Evolutionary conservation across 2,888 invertebrate genomes (phyloP).

Genomic region (Drosophila ezoana): DNA sequence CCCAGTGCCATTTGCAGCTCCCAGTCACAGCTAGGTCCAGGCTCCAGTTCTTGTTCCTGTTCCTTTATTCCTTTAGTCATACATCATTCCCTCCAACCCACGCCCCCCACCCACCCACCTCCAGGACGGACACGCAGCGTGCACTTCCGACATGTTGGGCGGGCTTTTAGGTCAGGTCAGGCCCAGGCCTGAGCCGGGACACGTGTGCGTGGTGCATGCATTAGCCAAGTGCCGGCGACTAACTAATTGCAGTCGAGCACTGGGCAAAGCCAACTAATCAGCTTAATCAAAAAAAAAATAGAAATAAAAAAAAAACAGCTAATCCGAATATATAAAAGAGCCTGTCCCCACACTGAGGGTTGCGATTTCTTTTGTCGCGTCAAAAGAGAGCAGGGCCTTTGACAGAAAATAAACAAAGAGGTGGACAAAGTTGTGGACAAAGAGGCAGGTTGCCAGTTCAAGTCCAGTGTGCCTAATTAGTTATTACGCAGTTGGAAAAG

Average conservation of each 20-base stretch:
- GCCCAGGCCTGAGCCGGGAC: constrained; percentile 8
- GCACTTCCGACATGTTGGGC: constrained; percentile 33
- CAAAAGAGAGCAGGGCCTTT: no score
- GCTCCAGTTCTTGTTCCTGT: neutral
- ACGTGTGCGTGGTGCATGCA: constrained; percentile 19
- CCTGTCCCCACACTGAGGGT: no score
- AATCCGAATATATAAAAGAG: neutral
- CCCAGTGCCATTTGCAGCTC: constrained; percentile 3
- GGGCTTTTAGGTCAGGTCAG: constrained; percentile 22
- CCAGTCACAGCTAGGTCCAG: neutral
- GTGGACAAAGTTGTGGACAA: no score
- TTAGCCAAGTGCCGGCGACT: neutral
- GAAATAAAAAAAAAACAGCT: no score
- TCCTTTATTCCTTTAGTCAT: constrained; percentile 3
- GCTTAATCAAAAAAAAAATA: neutral
- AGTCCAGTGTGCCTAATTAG: no score
- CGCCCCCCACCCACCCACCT: no score
- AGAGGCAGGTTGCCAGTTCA: no score
- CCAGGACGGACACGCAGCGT: constrained; percentile 11
- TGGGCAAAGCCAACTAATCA: neutral
- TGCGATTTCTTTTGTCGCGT: no score
- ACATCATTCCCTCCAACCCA: neutral
- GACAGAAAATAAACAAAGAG: no score
- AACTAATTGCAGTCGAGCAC: constrained; percentile 3
- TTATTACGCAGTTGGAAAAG: no score